These are phyloP conservation scores for Acanthoscelides obtectus DNA, from an alignment of 2,888 invertebrate species.

Conservation along the genomic window DNA sequence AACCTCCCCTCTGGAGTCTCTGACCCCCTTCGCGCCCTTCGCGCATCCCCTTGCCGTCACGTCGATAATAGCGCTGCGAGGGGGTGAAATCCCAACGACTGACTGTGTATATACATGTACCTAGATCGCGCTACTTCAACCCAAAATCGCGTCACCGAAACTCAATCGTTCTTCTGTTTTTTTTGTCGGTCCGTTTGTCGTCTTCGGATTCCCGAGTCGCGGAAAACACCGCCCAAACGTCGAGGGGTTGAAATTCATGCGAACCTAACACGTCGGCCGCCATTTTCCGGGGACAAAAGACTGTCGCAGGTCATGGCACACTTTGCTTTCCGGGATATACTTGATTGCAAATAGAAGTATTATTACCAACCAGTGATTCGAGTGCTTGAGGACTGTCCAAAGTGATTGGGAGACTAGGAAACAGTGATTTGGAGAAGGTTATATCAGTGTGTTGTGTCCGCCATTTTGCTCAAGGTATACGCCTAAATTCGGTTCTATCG, in stretches of 20 bases:
- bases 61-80: not conserved
- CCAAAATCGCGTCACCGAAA: not conserved
- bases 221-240: not conserved
- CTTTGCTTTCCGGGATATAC: not conserved
- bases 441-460: not conserved
- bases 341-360: not conserved
- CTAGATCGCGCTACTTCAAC: not conserved
- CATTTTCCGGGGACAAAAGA: not conserved
- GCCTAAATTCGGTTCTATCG: not conserved
- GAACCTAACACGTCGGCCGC: not conserved
- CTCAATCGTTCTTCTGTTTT: not conserved
- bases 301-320: not conserved
- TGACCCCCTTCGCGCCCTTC: not conserved
- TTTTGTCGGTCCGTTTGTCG: not conserved
- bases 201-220: not conserved
- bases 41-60: not conserved
- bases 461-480: not conserved
- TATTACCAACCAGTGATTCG: not conserved
- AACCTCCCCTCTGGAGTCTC: not conserved
- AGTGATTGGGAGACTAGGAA: not conserved
- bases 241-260: not conserved
- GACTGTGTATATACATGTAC: not conserved
- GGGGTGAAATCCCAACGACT: not conserved
- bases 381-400: not conserved
- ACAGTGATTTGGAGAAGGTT: not conserved